Evolutionary conservation across 2,888 invertebrate species (phyloP).

Genomic region (Neoascia interrupta): DNA sequence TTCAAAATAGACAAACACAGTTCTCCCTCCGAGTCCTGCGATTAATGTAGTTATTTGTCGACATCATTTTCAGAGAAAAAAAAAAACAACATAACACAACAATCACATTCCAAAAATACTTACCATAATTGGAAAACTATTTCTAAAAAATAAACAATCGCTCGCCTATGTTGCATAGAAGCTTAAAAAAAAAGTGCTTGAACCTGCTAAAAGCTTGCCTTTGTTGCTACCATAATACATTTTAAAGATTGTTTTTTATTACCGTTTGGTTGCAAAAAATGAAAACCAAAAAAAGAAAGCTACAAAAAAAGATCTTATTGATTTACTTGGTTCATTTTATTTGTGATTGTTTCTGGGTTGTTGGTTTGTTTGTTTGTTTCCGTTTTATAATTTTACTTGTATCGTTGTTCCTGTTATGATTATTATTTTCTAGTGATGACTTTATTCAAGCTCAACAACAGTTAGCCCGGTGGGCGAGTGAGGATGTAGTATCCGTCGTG

Average conservation of each 20-base stretch:
- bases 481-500: constrained; percentile 86
- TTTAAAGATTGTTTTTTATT: constrained; percentile 33
- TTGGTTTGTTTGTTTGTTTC: constrained; percentile 63
- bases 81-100: no score
- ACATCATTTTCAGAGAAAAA: no score
- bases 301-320: no score
- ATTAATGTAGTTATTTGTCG: no score
- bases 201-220: constrained; percentile 42
- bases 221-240: constrained; percentile 58
- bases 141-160: constrained; percentile 47
- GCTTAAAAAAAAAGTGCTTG: constrained; percentile 28
- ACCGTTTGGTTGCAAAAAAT: constrained; percentile 13
- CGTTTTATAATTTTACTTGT: constrained; percentile 77
- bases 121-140: no score
- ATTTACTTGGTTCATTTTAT: constrained; percentile 33
- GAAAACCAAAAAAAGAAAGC: background rate
- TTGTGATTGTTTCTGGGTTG: constrained; percentile 64
- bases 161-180: constrained; percentile 47
- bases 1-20: no score
- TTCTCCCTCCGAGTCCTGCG: no score
- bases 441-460: constrained; percentile 98
- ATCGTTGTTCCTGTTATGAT: constrained; percentile 87
- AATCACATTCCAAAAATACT: constrained; percentile 46
- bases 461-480: constrained; percentile 97
- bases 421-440: constrained; percentile 97